phyloP scores from a whole-genome alignment of 2,888 invertebrate genomes.

The Antitype chi region DNA sequence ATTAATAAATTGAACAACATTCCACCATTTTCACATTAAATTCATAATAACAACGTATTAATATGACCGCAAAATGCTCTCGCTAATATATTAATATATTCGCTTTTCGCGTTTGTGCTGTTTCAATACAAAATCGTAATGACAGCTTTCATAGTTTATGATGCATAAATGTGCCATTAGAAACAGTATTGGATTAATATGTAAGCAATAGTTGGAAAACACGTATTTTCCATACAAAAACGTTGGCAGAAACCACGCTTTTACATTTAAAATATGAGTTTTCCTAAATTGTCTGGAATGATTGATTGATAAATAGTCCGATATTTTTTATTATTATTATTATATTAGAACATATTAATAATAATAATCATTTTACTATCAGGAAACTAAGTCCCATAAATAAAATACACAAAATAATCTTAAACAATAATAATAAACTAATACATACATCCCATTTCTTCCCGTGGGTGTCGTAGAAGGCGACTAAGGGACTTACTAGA shows the following conservation, averaged over 20 bases:
- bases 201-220: not conserved
- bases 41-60: constrained; percentile 19
- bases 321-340: too few species aligned
- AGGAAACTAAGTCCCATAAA: too few species aligned
- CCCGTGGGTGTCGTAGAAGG: too few species aligned
- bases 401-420: too few species aligned
- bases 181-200: constrained; percentile 9
- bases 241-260: not conserved
- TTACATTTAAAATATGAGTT: not conserved
- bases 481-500: too few species aligned
- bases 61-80: constrained; percentile 10
- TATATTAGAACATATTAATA: too few species aligned
- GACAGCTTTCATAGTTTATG: constrained; percentile 17
- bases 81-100: constrained; percentile 10
- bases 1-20: constrained; percentile 10
- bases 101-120: not conserved
- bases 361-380: too few species aligned
- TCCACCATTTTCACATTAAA: constrained; percentile 2
- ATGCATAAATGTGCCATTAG: constrained; percentile 20
- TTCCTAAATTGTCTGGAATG: not conserved
- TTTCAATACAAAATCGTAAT: constrained; percentile 21
- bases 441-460: too few species aligned
- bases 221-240: not conserved
- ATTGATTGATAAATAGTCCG: not conserved
- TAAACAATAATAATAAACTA: too few species aligned